Conservation (phyloP, 2,888 invertebrate genomes). For the Orthosia gothica region DNA sequence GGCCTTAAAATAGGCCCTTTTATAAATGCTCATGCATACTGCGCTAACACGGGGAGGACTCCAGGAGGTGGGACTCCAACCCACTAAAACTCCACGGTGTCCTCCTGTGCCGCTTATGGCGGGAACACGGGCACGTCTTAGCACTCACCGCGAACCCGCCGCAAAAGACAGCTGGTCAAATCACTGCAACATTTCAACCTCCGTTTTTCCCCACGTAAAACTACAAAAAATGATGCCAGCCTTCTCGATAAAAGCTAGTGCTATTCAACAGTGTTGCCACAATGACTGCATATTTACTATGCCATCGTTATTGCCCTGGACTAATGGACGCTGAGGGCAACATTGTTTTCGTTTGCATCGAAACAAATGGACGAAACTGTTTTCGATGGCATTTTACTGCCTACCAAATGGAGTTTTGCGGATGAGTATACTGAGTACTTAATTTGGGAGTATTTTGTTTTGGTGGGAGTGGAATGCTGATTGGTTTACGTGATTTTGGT, state of each 20-base stretch:
- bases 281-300: constrained; percentile 83
- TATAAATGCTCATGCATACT: too few relatives aligned
- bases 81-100: too few relatives aligned
- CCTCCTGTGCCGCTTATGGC: too few relatives aligned
- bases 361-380: constrained; percentile 80
- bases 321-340: constrained; percentile 87
- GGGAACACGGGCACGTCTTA: too few relatives aligned
- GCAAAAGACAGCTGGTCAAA: constrained; percentile 8
- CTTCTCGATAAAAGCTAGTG: constrained; percentile 66
- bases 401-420: constrained; percentile 56
- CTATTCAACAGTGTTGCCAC: constrained; percentile 70
- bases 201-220: constrained; percentile 22
- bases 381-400: constrained; percentile 77
- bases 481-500: constrained; percentile 10
- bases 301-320: constrained; percentile 76
- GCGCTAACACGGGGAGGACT: too few relatives aligned
- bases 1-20: background rate
- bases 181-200: background rate
- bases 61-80: too few relatives aligned
- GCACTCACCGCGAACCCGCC: too few relatives aligned
- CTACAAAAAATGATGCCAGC: constrained; percentile 52
- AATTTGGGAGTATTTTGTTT: constrained; percentile 42
- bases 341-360: constrained; percentile 85
- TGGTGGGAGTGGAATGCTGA: background rate
- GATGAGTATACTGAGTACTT: constrained; percentile 51